phyloP scores from a whole-genome alignment of 2,113 vertebrate genomes.

The Kobus ellipsiprymnus region DNA sequence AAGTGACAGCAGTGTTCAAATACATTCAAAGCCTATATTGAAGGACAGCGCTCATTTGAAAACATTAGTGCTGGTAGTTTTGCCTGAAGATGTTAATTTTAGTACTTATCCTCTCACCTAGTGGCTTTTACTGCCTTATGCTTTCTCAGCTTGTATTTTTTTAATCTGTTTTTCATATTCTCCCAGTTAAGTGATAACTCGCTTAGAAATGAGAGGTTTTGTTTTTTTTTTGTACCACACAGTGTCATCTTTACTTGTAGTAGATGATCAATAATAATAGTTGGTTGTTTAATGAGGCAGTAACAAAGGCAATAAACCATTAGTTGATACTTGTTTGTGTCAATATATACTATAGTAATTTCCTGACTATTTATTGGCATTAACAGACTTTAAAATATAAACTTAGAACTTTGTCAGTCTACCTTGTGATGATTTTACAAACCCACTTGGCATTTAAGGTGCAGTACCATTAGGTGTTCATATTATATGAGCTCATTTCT shows the following conservation, averaged over 20 bases:
- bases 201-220: neutral
- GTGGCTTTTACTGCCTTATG: neutral
- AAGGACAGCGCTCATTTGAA: neutral
- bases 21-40: neutral
- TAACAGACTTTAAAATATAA: neutral
- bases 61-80: slow-evolving; percentile 10
- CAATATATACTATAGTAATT: neutral
- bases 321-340: neutral
- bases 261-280: neutral
- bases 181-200: neutral
- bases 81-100: neutral
- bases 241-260: neutral
- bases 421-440: neutral
- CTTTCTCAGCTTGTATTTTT: slow-evolving; percentile 3
- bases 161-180: slow-evolving; percentile 7
- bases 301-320: neutral
- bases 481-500: neutral
- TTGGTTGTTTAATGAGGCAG: neutral
- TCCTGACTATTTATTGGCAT: neutral
- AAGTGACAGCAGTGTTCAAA: neutral
- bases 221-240: neutral
- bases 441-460: neutral
- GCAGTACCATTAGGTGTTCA: neutral
- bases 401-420: neutral
- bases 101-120: neutral